Evolutionary conservation across 2,888 invertebrate genomes (phyloP), one percentile per base, ranked within the genome.

Genomic region (Cryptocephalus primarius): DNA sequence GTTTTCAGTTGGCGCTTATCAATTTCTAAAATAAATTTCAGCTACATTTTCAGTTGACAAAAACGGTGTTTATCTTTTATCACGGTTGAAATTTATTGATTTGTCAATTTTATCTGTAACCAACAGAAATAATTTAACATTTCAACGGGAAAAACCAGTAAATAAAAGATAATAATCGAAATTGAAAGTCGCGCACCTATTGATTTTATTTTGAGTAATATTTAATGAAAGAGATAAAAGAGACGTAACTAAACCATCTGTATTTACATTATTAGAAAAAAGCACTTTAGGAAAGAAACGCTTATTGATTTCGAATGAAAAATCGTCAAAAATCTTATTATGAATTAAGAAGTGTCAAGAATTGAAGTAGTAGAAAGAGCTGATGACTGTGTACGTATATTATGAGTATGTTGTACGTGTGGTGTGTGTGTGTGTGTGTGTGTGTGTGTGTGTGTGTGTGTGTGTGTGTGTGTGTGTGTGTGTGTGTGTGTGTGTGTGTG

Each of bases 81-180:
- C 43, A 13, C 22, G 14, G 10, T 10, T 10, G 34, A 43, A 34
- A 12, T 13, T 43, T 43, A 64, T 64, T 62, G 64, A 63, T 64
- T 62, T 57, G 59, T 54, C 61, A 60, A 60, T 60, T 61, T 61
- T 62, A 61, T 62, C 62, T 58, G 50, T 61, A 60, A 60, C 59
- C 59, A 55, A 55, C 52, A 55, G 52, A 55, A 58, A 58, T 60
- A 58, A 60, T 62, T 60, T 53, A 57, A 60, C 60, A 62, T 55
- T 56, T 57, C 52, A 53, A 55, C 53, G 53, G 50, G 51, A 52
- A 56, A 47, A 32, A 45, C 49, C 48, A 48, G 57, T 58, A 59
- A 59, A 59, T 59, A 58, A 48, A 45, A 58, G 55, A 56, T 56
- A 58, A 55, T 56, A 53, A 59, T 56, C 55, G 56, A 56, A 56